Conservation (phyloP, 1,140 invertebrate genomes). For the Varroa destructor region DNA sequence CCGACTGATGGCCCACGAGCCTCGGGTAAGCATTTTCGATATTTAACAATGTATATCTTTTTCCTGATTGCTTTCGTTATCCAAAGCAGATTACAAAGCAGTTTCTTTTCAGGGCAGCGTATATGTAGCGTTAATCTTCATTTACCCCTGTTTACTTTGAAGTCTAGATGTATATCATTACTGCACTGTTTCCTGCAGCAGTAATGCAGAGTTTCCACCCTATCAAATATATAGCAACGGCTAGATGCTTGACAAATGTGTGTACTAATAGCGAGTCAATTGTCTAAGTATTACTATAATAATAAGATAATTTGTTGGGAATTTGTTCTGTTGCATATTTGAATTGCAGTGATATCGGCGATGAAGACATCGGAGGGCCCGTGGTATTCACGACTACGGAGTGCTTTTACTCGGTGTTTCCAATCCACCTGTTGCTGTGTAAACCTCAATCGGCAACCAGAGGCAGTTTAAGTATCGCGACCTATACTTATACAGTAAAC, state of each 20-base stretch:
- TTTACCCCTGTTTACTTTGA: too few relatives aligned
- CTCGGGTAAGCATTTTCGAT: neutral
- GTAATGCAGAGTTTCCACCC: too few relatives aligned
- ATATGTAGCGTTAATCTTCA: neutral
- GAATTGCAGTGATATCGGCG: neutral
- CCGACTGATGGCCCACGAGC: slow-evolving; percentile 14
- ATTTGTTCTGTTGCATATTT: too few relatives aligned
- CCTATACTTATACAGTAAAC: too few relatives aligned
- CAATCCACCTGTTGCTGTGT: slow-evolving; percentile 20
- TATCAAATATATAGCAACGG: too few relatives aligned
- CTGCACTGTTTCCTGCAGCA: too few relatives aligned
- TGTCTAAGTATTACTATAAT: too few relatives aligned
- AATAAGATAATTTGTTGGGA: too few relatives aligned
- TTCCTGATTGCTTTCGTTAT: neutral
- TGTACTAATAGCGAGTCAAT: too few relatives aligned
- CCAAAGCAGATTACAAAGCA: neutral
- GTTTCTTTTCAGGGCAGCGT: neutral
- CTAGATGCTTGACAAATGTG: too few relatives aligned
- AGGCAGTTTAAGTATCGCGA: slow-evolving; percentile 2
- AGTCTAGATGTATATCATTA: too few relatives aligned
- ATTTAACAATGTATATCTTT: neutral
- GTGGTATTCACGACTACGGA: neutral
- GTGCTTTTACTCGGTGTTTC: slow-evolving; percentile 2
- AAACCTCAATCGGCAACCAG: slow-evolving; percentile 4
- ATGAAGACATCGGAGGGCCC: slow-evolving; percentile 13